Conservation (phyloP, 2,888 invertebrate species). For the Lampropteryx suffumata region DNA sequence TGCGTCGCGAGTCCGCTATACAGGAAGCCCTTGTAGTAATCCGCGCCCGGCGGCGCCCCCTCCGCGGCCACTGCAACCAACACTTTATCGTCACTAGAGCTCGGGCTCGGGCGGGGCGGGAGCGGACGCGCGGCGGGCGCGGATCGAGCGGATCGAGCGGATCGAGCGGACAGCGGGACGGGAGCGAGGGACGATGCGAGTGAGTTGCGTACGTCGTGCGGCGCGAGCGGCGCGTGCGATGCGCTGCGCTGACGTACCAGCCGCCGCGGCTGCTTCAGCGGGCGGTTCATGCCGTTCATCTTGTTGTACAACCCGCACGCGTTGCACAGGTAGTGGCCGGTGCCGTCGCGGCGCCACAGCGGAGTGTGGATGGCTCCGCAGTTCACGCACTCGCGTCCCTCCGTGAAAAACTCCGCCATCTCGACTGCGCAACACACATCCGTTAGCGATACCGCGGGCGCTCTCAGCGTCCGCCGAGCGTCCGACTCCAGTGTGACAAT, state of each 20-base stretch:
- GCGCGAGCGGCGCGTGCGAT: constrained; percentile 66
- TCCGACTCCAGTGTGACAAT: constrained; percentile 19
- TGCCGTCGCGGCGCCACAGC: constrained; percentile 98
- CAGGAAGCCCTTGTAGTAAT: constrained; percentile 93
- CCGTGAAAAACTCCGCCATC: constrained; percentile 91
- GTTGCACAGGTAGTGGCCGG: constrained; percentile 99
- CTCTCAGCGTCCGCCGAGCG: constrained; percentile 3
- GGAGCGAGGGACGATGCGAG: constrained; percentile 36
- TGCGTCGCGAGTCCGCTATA: constrained; percentile 87
- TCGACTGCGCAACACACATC: constrained; percentile 68
- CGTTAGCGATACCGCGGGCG: constrained; percentile 35
- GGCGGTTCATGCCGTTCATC: constrained; percentile 99
- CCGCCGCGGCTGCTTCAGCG: constrained; percentile 98
- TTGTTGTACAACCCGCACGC: constrained; percentile 99
- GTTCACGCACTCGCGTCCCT: constrained; percentile 98
- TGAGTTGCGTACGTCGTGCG: constrained; percentile 64
- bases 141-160: constrained; percentile 60
- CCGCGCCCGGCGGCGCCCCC: constrained; percentile 91
- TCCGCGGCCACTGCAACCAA: constrained; percentile 92
- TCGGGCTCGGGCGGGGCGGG: constrained; percentile 58
- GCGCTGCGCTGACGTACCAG: constrained; percentile 90
- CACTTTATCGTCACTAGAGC: constrained; percentile 54
- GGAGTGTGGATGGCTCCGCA: constrained; percentile 99
- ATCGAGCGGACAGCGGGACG: constrained; percentile 10
- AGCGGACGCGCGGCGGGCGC: background rate